These are phyloP conservation scores for Saxidomus purpurata DNA, from an alignment of 1,140 invertebrate species.

Conservation along the genomic window DNA sequence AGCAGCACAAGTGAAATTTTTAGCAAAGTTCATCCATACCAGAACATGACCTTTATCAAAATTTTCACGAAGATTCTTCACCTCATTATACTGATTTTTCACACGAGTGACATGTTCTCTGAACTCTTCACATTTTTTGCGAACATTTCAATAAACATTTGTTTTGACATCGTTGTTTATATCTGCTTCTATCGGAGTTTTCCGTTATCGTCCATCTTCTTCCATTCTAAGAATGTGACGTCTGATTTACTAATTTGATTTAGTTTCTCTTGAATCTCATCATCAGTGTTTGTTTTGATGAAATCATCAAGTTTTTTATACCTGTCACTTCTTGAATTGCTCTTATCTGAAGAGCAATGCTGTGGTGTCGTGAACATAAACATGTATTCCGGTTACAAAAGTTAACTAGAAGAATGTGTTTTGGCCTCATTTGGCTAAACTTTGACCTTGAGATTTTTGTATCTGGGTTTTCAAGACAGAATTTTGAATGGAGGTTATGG, in stretches of 20 bases:
- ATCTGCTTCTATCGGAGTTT: conserved; percentile 45
- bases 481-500: conserved; percentile 55
- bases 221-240: conserved; percentile 45
- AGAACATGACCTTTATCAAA: not conserved
- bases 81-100: conserved; percentile 9
- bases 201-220: not conserved
- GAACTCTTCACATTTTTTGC: conserved; percentile 41
- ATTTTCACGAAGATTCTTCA: not conserved
- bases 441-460: conserved; percentile 32
- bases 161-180: conserved; percentile 13
- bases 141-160: conserved; percentile 32
- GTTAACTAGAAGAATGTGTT: conserved; percentile 16
- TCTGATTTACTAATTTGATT: not conserved
- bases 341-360: conserved; percentile 54
- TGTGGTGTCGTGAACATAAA: conserved; percentile 59
- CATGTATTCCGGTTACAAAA: conserved; percentile 57
- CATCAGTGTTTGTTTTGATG: not conserved
- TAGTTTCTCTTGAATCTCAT: not conserved
- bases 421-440: conserved; percentile 41
- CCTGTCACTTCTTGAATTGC: conserved; percentile 1
- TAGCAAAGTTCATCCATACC: conserved; percentile 69
- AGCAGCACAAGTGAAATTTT: conserved; percentile 67
- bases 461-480: conserved; percentile 46
- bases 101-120: conserved; percentile 53
- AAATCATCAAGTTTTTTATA: conserved; percentile 49